phyloP scores from a whole-genome alignment of 2,797 vertebrate species.

The Sorex maritimensis region DNA sequence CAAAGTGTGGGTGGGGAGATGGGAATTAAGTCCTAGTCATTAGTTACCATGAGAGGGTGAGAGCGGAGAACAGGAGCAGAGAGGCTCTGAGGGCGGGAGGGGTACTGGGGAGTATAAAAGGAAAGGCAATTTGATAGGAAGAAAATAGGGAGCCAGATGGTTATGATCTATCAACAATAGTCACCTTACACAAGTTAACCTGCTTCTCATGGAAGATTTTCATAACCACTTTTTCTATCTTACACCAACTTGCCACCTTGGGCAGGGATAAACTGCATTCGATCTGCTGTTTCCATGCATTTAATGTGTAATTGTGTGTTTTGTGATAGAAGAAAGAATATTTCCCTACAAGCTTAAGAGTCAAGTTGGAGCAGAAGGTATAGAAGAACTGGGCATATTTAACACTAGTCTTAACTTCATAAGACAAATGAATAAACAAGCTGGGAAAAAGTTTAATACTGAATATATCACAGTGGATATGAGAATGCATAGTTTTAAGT shows the following conservation, averaged over 20 bases:
- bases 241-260: conserved; percentile 6
- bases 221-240: conserved; percentile 59
- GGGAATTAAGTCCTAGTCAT: conserved; percentile 77
- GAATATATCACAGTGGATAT: not conserved
- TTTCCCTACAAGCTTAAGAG: not conserved
- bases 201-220: conserved; percentile 61
- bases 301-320: conserved; percentile 39
- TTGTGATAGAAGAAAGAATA: not conserved
- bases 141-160: not conserved
- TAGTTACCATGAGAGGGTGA: conserved; percentile 63
- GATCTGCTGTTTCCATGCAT: not conserved
- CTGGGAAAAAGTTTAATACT: not conserved
- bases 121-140: not conserved
- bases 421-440: conserved; percentile 44
- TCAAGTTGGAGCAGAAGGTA: not conserved
- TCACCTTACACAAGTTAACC: not conserved
- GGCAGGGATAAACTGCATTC: conserved; percentile 59
- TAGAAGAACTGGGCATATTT: not conserved
- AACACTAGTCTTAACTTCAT: conserved; percentile 9
- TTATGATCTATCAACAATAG: not conserved
- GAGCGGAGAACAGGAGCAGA: conserved; percentile 31
- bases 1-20: conserved; percentile 71
- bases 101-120: not conserved
- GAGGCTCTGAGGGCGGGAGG: not conserved
- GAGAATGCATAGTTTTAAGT: not conserved